These are phyloP conservation scores for Chloroceryle amazona DNA, from an alignment of 2,797 vertebrate species.

Conservation along the genomic window DNA sequence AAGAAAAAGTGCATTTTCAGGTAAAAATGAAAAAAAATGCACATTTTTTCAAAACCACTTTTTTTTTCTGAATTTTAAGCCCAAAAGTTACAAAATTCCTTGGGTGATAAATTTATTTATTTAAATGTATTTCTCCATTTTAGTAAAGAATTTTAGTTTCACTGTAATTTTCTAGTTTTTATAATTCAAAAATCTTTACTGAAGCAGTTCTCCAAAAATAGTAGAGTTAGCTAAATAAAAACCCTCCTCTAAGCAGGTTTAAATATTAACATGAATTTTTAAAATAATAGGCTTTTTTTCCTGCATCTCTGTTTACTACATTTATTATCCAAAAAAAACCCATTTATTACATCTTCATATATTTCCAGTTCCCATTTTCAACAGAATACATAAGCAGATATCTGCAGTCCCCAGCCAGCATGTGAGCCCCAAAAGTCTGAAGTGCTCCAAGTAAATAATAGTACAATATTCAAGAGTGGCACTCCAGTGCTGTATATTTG, in stretches of 20 bases:
- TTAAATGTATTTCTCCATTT: not conserved
- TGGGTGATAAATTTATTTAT: not conserved
- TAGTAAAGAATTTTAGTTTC: not conserved
- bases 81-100: not conserved
- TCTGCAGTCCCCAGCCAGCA: not conserved
- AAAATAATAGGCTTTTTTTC: not conserved
- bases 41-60: not conserved
- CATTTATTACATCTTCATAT: not conserved
- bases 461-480: not conserved
- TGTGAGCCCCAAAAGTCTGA: no score
- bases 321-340: not conserved
- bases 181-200: not conserved
- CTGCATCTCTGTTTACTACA: not conserved
- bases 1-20: not conserved
- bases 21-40: not conserved
- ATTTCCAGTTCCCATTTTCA: not conserved
- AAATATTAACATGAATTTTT: not conserved
- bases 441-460: not conserved
- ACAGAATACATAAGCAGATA: not conserved
- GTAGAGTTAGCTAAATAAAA: not conserved
- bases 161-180: not conserved
- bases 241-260: not conserved
- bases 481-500: not conserved
- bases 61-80: not conserved
- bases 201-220: not conserved